Base-by-base conservation (phyloP, 2,888 invertebrate species). In the Seira sanloemensis region DNA sequence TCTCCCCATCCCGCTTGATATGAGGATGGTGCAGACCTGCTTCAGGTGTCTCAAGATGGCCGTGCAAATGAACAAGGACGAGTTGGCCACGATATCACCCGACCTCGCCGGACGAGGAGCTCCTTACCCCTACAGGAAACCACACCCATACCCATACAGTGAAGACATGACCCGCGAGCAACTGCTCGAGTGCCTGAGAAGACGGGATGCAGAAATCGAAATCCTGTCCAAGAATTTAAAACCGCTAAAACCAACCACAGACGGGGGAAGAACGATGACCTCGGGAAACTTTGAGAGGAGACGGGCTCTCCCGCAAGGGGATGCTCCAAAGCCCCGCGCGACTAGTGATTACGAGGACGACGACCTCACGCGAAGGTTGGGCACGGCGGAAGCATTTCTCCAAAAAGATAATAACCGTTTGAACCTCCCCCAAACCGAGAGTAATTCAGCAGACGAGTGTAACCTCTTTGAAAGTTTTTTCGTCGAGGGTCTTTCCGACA, bases 1-100 rank as follows among this genome's bases (percentile, higher is more conserved):
- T 66, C 84, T 90, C 9, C 86, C 89, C 1, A 88, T 90, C 65
- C 88, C 89, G 27, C 88, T 90, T 1, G 91, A 91, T 86, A 87
- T 90, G 37, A 85, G 90, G 21, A 90, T 91, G 76, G 88, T 92
- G 21, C 90, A 90, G 80, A 90, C 90, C 24, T 92, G 91, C 82
- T 91, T 92, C 73, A 89, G 90, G 75, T 78, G 91, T 46, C 86
- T 92, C 1, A 91, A 90, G 86, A 85, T 89, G 27, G 88, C 86
- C 1, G 67, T 58, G 25, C 67, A 73, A 21, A 79, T 79, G 73
- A 73, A 67, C 18, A 79, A 79, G 19, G 79, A 78, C 1, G 69
- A 69, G 5, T 19, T 78, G 50, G 37, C n/a, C 1, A 23, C n/a
- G 18, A 25, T 46, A n/a, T 54, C 58, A 1, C 24, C 46, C 0